Evolutionary conservation across 1,140 invertebrate species (phyloP).

Genomic region (Ceratina japonica): DNA sequence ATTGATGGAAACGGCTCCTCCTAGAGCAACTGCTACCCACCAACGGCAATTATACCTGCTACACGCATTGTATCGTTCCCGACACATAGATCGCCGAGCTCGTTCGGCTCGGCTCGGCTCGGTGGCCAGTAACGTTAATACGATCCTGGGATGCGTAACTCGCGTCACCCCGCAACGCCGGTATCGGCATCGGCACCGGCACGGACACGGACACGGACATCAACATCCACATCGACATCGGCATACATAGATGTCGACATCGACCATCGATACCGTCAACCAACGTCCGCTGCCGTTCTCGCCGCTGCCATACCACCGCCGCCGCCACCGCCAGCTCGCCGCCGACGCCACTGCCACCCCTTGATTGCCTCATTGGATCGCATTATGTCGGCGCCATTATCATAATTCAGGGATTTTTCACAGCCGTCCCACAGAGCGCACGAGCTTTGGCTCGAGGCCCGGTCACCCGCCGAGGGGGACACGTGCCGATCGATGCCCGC

Average conservation of each 20-base stretch:
- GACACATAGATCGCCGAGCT: constrained; percentile 73
- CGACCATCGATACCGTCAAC: constrained; percentile 63
- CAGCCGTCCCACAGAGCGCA: constrained; percentile 64
- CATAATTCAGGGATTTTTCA: constrained; percentile 79
- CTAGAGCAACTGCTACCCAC: constrained; percentile 72
- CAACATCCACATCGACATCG: not conserved
- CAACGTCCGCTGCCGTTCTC: constrained; percentile 42
- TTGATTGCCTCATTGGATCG: constrained; percentile 80
- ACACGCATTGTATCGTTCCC: constrained; percentile 69
- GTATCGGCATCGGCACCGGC: constrained; percentile 42
- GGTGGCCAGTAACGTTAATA: constrained; percentile 75
- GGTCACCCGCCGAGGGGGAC: constrained; percentile 59
- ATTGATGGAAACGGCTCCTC: constrained; percentile 76
- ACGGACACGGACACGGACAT: constrained; percentile 34
- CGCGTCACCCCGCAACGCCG: constrained; percentile 58
- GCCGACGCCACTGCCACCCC: constrained; percentile 66
- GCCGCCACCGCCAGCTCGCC: constrained; percentile 3
- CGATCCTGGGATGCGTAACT: constrained; percentile 69
- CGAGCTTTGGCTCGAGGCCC: constrained; percentile 68
- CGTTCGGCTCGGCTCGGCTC: constrained; percentile 66
- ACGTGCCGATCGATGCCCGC: constrained; percentile 63
- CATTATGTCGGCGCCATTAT: constrained; percentile 78
- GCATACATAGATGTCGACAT: constrained; percentile 26
- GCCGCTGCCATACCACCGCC: constrained; percentile 26
- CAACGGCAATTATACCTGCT: constrained; percentile 76